A percentile compares a stretch with the other conserved stretches of the same genome.
These are phyloP conservation scores for Pelagia noctiluca DNA, from an alignment of 30 jellyfish, hydroid and myxozoan genomes.

Conservation along the genomic window DNA sequence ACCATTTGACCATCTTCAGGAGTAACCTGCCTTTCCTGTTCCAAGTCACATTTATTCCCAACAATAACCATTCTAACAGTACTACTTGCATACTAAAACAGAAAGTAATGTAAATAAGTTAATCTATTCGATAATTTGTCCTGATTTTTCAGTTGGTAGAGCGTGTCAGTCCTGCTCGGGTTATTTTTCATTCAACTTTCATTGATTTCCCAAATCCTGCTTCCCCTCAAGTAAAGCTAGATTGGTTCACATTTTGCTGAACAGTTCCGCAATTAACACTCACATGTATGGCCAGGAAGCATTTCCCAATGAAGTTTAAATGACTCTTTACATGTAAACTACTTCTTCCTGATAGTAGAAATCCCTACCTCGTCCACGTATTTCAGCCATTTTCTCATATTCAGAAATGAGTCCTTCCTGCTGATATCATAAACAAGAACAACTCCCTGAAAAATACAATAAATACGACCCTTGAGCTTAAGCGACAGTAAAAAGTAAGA, in stretches of 20 bases:
- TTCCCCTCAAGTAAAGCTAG: no score
- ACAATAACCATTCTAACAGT: conserved; percentile 75
- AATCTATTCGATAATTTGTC: no score
- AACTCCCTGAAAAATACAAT: conserved; percentile 80
- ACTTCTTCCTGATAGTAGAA: neutral
- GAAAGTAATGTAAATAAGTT: neutral
- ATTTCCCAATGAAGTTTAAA: no score
- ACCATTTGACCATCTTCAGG: conserved; percentile 93
- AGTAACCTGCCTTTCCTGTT: conserved; percentile 80
- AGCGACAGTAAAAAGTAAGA: no score
- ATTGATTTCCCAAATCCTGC: neutral
- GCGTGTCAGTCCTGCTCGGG: neutral
- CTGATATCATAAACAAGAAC: conserved; percentile 94
- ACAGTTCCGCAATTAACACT: no score
- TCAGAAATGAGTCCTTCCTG: conserved; percentile 85
- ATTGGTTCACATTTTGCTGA: no score
- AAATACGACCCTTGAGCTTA: no score
- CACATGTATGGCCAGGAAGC: no score
- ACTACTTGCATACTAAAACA: conserved; percentile 86
- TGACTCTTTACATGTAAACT: neutral
- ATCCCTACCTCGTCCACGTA: conserved; percentile 94
- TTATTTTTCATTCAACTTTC: neutral
- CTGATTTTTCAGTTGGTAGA: no score
- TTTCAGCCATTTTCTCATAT: conserved; percentile 93
- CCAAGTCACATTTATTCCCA: conserved; percentile 94